Percentiles rank a stretch among this genome's conserved stretches.
Conservation (phyloP, 1,140 invertebrate genomes). For the Lordiphosa stackelbergi region DNA sequence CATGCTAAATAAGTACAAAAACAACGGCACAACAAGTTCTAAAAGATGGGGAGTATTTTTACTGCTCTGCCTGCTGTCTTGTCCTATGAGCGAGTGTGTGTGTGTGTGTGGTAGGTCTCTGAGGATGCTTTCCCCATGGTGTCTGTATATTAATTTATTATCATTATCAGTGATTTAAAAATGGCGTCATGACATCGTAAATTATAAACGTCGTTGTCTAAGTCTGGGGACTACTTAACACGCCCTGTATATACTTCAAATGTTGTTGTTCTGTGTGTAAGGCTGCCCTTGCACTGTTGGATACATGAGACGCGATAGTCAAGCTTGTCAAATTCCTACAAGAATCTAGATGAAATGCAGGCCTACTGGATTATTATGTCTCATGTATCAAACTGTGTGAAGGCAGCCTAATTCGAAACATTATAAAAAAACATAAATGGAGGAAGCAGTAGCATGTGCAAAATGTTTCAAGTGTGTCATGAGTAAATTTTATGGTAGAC, state of each 20-base stretch:
- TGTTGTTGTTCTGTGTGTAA: constrained; percentile 25
- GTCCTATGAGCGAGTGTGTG: constrained; percentile 29
- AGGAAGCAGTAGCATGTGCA: constrained; percentile 1
- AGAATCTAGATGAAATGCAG: too few relatives aligned
- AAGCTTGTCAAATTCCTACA: too few relatives aligned
- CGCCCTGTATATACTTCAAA: constrained; percentile 16
- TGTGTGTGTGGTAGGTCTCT: constrained; percentile 17
- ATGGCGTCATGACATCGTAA: constrained; percentile 72
- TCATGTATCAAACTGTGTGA: too few relatives aligned
- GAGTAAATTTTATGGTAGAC: constrained; percentile 5
- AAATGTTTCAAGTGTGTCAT: constrained; percentile 10
- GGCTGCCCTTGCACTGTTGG: too few relatives aligned
- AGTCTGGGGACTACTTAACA: constrained; percentile 65
- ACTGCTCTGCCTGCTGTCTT: constrained; percentile 16
- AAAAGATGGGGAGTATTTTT: constrained; percentile 3
- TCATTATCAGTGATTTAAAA: constrained; percentile 76
- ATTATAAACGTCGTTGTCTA: constrained; percentile 64
- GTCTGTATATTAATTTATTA: constrained; percentile 73
- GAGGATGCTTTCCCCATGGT: constrained; percentile 24
- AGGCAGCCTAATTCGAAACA: constrained; percentile 13
- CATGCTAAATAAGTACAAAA: constrained; percentile 71
- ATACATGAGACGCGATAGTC: too few relatives aligned
- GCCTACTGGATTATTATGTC: too few relatives aligned
- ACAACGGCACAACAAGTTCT: constrained; percentile 30
- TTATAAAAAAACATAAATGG: constrained; percentile 4